Evolutionary conservation across 2,113 vertebrate genomes (phyloP), one percentile per base, ranked within the genome.

Genomic region (Neolamprologus modestus): DNA sequence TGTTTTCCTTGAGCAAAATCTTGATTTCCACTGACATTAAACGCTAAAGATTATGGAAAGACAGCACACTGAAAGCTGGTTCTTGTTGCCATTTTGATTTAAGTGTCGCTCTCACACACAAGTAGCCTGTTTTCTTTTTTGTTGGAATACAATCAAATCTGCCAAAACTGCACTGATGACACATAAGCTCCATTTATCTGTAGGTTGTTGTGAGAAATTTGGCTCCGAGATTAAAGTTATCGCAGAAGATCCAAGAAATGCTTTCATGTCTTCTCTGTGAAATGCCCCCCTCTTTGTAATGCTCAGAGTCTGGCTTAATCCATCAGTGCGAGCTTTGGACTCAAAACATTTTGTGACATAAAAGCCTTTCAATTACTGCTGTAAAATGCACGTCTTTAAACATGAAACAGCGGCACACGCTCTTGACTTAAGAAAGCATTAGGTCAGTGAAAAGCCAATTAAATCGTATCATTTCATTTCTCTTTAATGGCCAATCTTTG

Each of bases 341-440:
- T 78, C 45, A 52, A 78, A 68, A 52, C 45, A 78, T 33, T 52
- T 78, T 52, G 84, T 80, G 87, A 93, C 78, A 89, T 87, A 63
- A 89, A 90, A 91, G 87, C 81, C 54, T 87, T 88, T 90, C 68
- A 84, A 87, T 87, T 87, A 89, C 42, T 73, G 47, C 31, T 16
- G 5, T 42, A 84, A 89, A 93, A 90, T 28, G 31, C 53, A 33
- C 16, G 28, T 82, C 81, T 92, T 81, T 81, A 52, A 68, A 82
- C 84, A 91, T 83, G 68, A 87, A 87, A 52, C 17, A 52, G 45
- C 45, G 7, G 1, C 73, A 78, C 73, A 13, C 73, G 7, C 73
- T 78, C 73, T 31, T 52, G 73, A 52, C 26, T 78, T 78, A 52
- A 52, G 73, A 52, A 52, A 52, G 45, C 26, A 78, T 86, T 40